phyloP scores from a whole-genome alignment of 2,888 invertebrate species.

The Eledona agricola region DNA sequence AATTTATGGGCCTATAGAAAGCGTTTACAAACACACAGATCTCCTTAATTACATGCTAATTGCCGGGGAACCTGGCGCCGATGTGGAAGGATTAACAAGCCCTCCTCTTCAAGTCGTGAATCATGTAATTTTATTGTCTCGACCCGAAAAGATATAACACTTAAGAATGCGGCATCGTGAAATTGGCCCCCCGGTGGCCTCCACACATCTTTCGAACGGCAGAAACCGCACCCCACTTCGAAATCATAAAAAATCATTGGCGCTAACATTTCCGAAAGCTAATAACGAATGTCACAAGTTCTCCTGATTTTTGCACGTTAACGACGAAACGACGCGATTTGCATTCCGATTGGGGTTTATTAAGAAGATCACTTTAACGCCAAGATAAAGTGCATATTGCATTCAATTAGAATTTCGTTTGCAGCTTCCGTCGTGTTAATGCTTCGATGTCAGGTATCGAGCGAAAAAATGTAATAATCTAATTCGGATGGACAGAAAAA shows the following conservation, averaged over 20 bases:
- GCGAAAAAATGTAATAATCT: too few species aligned
- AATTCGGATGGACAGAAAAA: too few species aligned
- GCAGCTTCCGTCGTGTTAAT: too few species aligned
- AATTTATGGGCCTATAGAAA: slow-evolving; percentile 9
- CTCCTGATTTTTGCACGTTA: slow-evolving; percentile 31
- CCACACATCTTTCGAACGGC: slow-evolving; percentile 1
- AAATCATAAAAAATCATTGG: slow-evolving; percentile 2
- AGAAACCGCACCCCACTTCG: slow-evolving; percentile 3
- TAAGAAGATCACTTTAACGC: slow-evolving; percentile 5
- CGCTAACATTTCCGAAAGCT: slow-evolving; percentile 9
- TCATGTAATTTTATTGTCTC: slow-evolving; percentile 44
- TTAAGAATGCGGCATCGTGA: slow-evolving; percentile 26
- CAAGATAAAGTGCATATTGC: neutral
- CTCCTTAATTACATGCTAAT: slow-evolving; percentile 34
- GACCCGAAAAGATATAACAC: slow-evolving; percentile 19
- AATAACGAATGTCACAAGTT: slow-evolving; percentile 18
- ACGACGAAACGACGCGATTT: slow-evolving; percentile 24
- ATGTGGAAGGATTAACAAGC: slow-evolving; percentile 34
- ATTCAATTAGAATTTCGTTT: too few species aligned
- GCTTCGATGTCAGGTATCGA: neutral
- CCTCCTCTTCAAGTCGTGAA: slow-evolving; percentile 35
- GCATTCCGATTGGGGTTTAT: slow-evolving; percentile 27
- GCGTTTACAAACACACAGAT: slow-evolving; percentile 22
- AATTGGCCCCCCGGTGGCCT: slow-evolving; percentile 18
- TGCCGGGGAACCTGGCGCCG: slow-evolving; percentile 25